phyloP scores from a whole-genome alignment of 2,888 invertebrate species.

The Amphipyra berbera region DNA sequence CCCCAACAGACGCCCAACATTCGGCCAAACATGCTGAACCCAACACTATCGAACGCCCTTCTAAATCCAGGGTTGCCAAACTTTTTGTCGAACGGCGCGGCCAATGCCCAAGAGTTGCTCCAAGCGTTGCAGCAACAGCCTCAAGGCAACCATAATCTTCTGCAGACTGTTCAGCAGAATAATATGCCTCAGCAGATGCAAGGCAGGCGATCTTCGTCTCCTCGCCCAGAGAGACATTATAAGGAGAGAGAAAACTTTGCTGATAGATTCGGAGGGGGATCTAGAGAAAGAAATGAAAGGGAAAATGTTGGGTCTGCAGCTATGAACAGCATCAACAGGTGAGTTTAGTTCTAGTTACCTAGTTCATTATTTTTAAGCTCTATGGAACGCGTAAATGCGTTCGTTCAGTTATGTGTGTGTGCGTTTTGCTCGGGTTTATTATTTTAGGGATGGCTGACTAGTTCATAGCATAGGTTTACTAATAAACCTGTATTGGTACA shows the following conservation, averaged over 20 bases:
- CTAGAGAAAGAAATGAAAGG: slow-evolving; percentile 87
- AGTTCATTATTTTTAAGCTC: slow-evolving; percentile 9
- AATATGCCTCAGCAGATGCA: slow-evolving; percentile 86
- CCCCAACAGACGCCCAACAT: slow-evolving; percentile 86
- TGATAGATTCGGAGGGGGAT: slow-evolving; percentile 83
- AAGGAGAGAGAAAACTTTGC: slow-evolving; percentile 85
- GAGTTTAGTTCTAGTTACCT: slow-evolving; percentile 62
- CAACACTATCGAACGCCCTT: slow-evolving; percentile 92
- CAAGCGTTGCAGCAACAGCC: slow-evolving; percentile 92
- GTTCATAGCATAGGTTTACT: neutral
- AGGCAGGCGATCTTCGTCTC: slow-evolving; percentile 86
- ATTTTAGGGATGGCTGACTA: slow-evolving; percentile 8
- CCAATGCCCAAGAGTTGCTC: slow-evolving; percentile 93
- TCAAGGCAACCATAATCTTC: slow-evolving; percentile 83
- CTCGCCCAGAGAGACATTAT: slow-evolving; percentile 84
- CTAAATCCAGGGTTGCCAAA: slow-evolving; percentile 93
- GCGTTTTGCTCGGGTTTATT: slow-evolving; percentile 5
- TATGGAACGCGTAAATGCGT: slow-evolving; percentile 6
- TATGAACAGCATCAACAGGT: slow-evolving; percentile 92
- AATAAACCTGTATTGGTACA: no score
- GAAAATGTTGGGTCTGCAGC: slow-evolving; percentile 88
- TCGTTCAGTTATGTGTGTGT: neutral
- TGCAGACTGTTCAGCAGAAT: slow-evolving; percentile 87
- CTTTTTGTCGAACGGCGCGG: slow-evolving; percentile 92
- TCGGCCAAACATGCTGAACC: slow-evolving; percentile 89